A percentile compares a stretch with the other conserved stretches of the same genome.
Conservation (phyloP, 2,113 vertebrate genomes). For the Sphaerodactylus townsendi region DNA sequence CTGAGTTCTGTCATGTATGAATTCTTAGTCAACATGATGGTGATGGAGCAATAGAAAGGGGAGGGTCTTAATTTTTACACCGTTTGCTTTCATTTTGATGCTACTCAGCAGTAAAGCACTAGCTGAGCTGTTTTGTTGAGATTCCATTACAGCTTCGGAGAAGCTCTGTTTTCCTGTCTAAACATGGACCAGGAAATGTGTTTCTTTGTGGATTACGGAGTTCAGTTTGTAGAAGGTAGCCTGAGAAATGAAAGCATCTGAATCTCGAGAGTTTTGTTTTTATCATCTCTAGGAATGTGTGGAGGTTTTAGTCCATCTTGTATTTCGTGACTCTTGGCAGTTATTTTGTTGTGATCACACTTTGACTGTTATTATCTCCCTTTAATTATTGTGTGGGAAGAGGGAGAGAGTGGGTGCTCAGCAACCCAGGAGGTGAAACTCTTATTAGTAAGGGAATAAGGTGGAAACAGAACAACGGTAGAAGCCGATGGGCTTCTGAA, state of each 20-base stretch:
- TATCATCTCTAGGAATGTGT: neutral
- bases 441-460: neutral
- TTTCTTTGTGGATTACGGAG: neutral
- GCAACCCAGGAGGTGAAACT: neutral
- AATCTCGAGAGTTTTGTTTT: neutral
- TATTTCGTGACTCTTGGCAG: constrained; percentile 4
- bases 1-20: neutral
- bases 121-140: neutral
- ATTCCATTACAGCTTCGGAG: too few relatives aligned
- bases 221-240: neutral
- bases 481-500: neutral
- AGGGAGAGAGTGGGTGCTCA: neutral
- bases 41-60: neutral
- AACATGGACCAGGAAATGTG: neutral
- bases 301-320: neutral
- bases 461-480: neutral
- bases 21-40: too few relatives aligned
- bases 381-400: neutral
- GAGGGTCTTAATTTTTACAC: neutral
- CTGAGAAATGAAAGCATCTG: neutral
- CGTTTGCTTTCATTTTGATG: too few relatives aligned
- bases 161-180: neutral
- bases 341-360: constrained; percentile 3
- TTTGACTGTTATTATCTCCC: constrained; percentile 6
- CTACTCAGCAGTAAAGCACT: neutral